Evolutionary conservation across 2,797 vertebrate genomes (phyloP).

Genomic region (Mormyrops boulengeri): DNA sequence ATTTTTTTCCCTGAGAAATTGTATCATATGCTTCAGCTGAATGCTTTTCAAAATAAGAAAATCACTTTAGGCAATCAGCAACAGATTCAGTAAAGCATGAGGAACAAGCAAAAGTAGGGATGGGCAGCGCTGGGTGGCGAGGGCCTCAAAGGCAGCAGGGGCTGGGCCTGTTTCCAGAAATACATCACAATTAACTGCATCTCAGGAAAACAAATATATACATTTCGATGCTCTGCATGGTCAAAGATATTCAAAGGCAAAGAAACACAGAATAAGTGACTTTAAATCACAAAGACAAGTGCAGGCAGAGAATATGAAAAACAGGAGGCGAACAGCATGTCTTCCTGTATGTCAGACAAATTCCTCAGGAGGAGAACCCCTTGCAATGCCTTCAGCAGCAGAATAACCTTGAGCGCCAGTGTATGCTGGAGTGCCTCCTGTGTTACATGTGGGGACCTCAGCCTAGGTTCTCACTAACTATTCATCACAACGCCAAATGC

Average conservation of each 20-base stretch:
- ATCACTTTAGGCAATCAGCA: not conserved
- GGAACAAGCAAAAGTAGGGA: not conserved
- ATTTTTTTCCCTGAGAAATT: not conserved
- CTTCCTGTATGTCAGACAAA: not conserved
- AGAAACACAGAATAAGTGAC: not conserved
- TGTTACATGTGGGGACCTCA: not conserved
- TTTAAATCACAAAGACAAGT: not conserved
- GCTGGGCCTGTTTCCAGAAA: not conserved
- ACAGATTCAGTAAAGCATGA: not conserved
- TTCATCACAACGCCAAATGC: not conserved
- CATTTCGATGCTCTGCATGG: not conserved
- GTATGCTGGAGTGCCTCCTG: not conserved
- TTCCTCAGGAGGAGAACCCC: not conserved
- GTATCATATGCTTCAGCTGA: not conserved
- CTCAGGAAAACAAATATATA: not conserved
- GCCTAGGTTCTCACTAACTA: not conserved
- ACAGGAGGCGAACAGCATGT: not conserved
- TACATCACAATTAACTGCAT: not conserved
- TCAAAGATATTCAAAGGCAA: not conserved
- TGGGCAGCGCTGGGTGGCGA: not conserved
- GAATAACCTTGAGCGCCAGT: constrained; percentile 2
- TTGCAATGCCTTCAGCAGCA: not conserved
- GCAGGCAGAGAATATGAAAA: not conserved
- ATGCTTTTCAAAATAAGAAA: not conserved
- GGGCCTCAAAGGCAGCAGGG: not conserved